Percentiles rank a stretch among this genome's conserved stretches.
Conservation (phyloP, 2,113 vertebrate genomes). For the Xenopus borealis region DNA sequence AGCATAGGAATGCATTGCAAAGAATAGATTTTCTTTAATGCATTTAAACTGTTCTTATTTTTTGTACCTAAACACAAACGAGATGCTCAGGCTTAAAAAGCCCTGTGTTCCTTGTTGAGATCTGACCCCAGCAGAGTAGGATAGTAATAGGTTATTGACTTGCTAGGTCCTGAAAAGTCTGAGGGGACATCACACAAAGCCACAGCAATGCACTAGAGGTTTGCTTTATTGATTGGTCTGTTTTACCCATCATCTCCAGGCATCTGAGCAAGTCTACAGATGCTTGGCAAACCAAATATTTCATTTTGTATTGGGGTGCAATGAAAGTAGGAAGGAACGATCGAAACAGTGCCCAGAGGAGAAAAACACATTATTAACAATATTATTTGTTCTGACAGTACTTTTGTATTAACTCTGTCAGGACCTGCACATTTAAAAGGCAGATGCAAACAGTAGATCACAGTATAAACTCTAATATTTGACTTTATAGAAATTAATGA, state of each 20-base stretch:
- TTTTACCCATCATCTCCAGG: slow-evolving; percentile 79
- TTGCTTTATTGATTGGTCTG: slow-evolving; percentile 79
- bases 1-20: not conserved
- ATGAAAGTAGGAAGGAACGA: slow-evolving; percentile 67
- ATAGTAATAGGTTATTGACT: slow-evolving; percentile 85
- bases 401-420: slow-evolving; percentile 2
- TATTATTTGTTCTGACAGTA: slow-evolving; percentile 38
- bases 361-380: slow-evolving; percentile 40
- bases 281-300: slow-evolving; percentile 79
- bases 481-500: too few species aligned
- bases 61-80: slow-evolving; percentile 56
- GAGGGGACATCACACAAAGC: slow-evolving; percentile 67
- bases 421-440: not conserved
- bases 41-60: slow-evolving; percentile 16
- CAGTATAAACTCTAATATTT: too few species aligned
- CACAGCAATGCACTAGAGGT: slow-evolving; percentile 72
- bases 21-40: slow-evolving; percentile 9
- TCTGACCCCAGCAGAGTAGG: slow-evolving; percentile 69
- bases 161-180: slow-evolving; percentile 73
- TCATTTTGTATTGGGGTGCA: slow-evolving; percentile 75
- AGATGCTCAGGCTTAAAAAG: slow-evolving; percentile 57
- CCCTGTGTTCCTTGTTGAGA: slow-evolving; percentile 61
- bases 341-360: slow-evolving; percentile 52
- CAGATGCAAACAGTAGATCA: not conserved
- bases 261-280: slow-evolving; percentile 76